These are phyloP conservation scores for Delphinapterus leucas DNA, from an alignment of 2,113 vertebrate species.

Conservation along the genomic window DNA sequence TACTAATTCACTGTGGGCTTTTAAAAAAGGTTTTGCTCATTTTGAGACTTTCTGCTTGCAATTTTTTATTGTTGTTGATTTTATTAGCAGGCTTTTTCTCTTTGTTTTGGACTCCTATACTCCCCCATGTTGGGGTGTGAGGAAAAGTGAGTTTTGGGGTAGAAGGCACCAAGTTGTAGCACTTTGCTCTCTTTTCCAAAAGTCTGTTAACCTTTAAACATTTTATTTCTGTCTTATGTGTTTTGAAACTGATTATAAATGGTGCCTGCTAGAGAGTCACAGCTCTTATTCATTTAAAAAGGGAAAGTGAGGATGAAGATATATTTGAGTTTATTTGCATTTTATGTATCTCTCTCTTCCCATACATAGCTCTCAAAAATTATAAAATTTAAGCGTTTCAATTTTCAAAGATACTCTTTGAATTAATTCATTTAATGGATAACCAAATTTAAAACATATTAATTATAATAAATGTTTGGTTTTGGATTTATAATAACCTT, in stretches of 20 bases:
- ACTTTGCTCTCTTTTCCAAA: not conserved
- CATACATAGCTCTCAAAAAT: not conserved
- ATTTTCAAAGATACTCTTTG: not conserved
- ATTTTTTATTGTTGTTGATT: not conserved
- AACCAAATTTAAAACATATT: not conserved
- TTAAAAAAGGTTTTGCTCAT: not conserved
- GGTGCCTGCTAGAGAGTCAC: not conserved
- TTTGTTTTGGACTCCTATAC: not conserved
- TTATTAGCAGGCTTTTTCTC: not conserved
- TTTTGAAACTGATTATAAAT: not conserved
- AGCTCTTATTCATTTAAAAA: not conserved
- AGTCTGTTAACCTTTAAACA: not conserved
- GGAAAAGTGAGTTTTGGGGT: not conserved
- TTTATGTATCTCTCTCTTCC: not conserved
- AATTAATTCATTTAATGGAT: not conserved
- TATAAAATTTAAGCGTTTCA: slow-evolving; percentile 11
- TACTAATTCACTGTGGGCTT: not conserved
- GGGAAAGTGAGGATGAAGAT: not conserved
- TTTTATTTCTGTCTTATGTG: not conserved
- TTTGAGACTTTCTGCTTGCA: not conserved
- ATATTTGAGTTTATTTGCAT: not conserved
- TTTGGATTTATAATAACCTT: not conserved
- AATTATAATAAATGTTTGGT: not conserved
- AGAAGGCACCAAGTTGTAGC: not conserved
- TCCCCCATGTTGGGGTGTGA: not conserved